Evolutionary conservation across 2,888 invertebrate species (phyloP), one percentile per base, ranked within the genome.

Genomic region (Dexiosoma caninum): DNA sequence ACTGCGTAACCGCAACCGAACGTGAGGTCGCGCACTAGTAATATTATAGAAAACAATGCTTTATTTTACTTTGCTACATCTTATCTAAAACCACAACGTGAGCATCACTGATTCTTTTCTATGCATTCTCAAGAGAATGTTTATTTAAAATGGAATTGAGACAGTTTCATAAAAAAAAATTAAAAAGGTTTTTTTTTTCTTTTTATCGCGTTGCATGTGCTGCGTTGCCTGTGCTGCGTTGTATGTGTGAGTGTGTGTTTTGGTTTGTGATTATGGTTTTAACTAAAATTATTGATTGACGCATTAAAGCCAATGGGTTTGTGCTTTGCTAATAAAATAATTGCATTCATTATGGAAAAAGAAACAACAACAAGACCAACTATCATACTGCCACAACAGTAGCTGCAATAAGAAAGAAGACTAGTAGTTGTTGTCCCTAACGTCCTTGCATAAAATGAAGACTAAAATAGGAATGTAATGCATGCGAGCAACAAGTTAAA

Each of bases 281-380:
- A 46, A 51, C 57, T 74, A 59, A 75, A 75, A 75, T 82, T 81
- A 83, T 81, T 83, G 80, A 83, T 80, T 64, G 70, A 62, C 59
- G 80, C 71, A 64, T 57, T 69, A 75, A 80, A 75, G 49, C 77
- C 72, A 82, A 76, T 81, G 82, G 82, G 82, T 46, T 78, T 78
- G 70, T 32, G 66, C 66, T 69, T 57, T 67, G 64, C 82, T 83
- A 83, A 82, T 83, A 83, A 82, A 83, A 83, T 83, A 83, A 83
- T 81, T 83, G 78, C 80, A 72, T 66, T 78, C 71, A 79, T 76
- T 78, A 75, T 66, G 46, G 46, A 42, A 53, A 19, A 6, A 30
- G 12, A 9, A 16, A 59, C 23, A 23, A 12, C 19, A 53, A 57
- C 8, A 71, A 12, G 14, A 55, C 44, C 35, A 59, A 40, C 37